These are phyloP conservation scores for Mystacornis crossleyi DNA, from an alignment of 2,113 vertebrate species.

Conservation along the genomic window DNA sequence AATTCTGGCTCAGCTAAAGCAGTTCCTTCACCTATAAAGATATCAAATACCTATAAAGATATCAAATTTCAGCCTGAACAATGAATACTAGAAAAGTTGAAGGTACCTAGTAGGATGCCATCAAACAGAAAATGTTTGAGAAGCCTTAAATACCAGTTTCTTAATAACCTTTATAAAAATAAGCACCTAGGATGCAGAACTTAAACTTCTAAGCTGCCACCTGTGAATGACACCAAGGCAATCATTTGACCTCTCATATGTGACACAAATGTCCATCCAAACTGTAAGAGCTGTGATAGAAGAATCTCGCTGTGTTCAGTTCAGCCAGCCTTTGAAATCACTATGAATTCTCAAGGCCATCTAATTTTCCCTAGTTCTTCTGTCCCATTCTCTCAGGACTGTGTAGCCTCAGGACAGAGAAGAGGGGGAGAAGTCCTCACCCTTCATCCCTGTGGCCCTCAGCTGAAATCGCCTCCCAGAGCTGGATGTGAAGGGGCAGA, in stretches of 20 bases:
- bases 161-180: neutral
- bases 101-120: neutral
- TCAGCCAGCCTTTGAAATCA: neutral
- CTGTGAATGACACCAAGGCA: neutral
- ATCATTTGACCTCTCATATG: neutral
- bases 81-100: neutral
- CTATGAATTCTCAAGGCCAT: neutral
- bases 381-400: neutral
- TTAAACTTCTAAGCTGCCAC: neutral
- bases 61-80: neutral
- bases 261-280: neutral
- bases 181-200: neutral
- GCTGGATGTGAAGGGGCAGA: neutral
- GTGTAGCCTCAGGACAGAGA: neutral
- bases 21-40: neutral
- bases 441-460: neutral
- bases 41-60: no score
- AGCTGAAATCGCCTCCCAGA: neutral
- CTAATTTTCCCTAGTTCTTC: neutral
- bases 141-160: neutral
- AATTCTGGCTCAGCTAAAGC: neutral
- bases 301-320: neutral
- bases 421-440: fast-evolving
- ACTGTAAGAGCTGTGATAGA: neutral
- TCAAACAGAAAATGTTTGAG: neutral